Percentiles rank a stretch among this genome's conserved stretches.
These are phyloP conservation scores for Atrina japonica DNA, from an alignment of 2,888 invertebrate genomes.

Conservation along the genomic window DNA sequence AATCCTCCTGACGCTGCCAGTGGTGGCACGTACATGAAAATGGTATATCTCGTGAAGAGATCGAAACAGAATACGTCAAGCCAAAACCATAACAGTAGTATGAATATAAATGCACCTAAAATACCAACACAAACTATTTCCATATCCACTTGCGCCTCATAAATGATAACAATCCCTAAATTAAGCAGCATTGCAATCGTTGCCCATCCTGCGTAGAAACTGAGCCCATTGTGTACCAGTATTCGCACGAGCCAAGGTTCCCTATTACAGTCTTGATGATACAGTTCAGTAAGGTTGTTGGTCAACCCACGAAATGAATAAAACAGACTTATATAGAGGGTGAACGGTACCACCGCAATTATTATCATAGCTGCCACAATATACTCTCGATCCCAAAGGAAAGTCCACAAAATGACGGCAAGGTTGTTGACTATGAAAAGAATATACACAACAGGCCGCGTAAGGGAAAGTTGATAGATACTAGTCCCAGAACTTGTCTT, in stretches of 20 bases:
- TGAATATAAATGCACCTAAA: slow-evolving; percentile 12
- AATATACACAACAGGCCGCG: slow-evolving; percentile 65
- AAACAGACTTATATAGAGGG: slow-evolving; percentile 67
- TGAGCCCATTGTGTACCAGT: slow-evolving; percentile 75
- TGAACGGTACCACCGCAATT: slow-evolving; percentile 54
- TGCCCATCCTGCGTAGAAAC: slow-evolving; percentile 75
- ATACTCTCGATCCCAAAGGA: slow-evolving; percentile 72
- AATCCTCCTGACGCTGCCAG: slow-evolving; percentile 1
- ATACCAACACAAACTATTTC: slow-evolving; percentile 16
- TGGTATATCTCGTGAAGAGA: slow-evolving; percentile 12
- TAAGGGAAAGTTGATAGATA: slow-evolving; percentile 63
- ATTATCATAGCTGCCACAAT: slow-evolving; percentile 60
- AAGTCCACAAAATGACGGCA: slow-evolving; percentile 69
- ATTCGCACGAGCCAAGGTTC: slow-evolving; percentile 75
- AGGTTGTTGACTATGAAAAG: slow-evolving; percentile 61
- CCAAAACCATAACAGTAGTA: slow-evolving; percentile 19
- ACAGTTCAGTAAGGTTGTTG: slow-evolving; percentile 53
- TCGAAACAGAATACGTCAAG: slow-evolving; percentile 22
- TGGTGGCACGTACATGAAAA: slow-evolving; percentile 11
- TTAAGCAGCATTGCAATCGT: slow-evolving; percentile 75
- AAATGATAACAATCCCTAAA: slow-evolving; percentile 70
- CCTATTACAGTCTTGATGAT: slow-evolving; percentile 51
- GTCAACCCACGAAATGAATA: slow-evolving; percentile 64
- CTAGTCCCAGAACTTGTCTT: slow-evolving; percentile 53
- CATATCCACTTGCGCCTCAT: slow-evolving; percentile 30